Base-by-base conservation (phyloP, 2,113 vertebrate species). In the Sterrhoptilus dennistouni region DNA sequence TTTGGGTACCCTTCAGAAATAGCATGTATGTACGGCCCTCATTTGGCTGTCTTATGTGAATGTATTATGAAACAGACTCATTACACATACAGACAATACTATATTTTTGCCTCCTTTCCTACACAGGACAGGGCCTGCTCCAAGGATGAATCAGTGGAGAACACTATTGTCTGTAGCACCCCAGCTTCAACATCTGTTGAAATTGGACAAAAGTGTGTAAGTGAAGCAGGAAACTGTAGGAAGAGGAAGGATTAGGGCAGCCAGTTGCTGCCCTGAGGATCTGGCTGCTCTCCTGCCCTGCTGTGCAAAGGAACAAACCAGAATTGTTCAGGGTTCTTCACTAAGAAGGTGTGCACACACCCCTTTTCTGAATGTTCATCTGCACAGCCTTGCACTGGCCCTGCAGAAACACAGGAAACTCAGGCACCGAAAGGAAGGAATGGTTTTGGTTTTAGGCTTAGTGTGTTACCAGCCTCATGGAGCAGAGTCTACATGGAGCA, bases 81-180 rank as follows among this genome's bases (percentile, higher is more conserved):
- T 90, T 80, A 77, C 54, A 95, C 56, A 87, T 59, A 74, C 9
- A 54, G 76, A 53, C 52, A 88, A 40, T 56, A 65, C 19, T 80
- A 74, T 53, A 44, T 45, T 91, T 90, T 83, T 92, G 68, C 68
- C 72, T 84, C 77, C 76, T 89, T 83, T 86, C 71, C 92, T 83
- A 10, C 79, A 47, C 94, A 95, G 92, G 95, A 93, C 71, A 70
- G 88, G 90, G 92, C 95, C 92, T 95, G 96, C 94, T 95, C 68
- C 52, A 22, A 56, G 63, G 35, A 89, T 97, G 95, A 97, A 92
- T 97, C 96, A 97, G 92, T 95, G 57, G 18, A 68, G 74, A 87
- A 44, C 45, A 23, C 53, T 71, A 91, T 79, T 95, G 87, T 95
- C 85, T 93, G 71, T 5, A 95, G 86, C 83, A 92, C 70, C 92